Percentiles rank a stretch among this genome's conserved stretches.
Conservation (phyloP, 2,888 invertebrate species). For the Diplazon laetatorius region DNA sequence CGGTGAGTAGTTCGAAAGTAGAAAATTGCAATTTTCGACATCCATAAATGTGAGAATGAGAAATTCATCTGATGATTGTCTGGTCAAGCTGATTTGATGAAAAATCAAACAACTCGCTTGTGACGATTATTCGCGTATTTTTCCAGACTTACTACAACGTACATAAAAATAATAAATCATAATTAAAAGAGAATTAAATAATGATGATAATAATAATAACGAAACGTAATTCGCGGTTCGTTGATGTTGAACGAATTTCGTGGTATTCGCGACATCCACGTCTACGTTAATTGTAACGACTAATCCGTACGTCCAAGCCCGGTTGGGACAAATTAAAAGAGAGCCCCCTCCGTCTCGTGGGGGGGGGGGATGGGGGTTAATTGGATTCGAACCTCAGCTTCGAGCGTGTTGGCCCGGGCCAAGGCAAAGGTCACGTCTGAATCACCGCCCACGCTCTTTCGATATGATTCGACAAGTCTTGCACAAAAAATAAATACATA, state of each 20-base stretch:
- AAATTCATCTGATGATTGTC: too few species aligned
- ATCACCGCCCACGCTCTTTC: slow-evolving; percentile 32
- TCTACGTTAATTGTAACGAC: slow-evolving; percentile 35
- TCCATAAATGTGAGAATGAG: too few species aligned
- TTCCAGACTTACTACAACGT: too few species aligned
- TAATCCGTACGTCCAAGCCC: slow-evolving; percentile 55
- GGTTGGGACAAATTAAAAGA: slow-evolving; percentile 48
- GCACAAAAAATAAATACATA: not conserved
- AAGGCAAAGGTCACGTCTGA: slow-evolving; percentile 40
- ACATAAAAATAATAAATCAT: too few species aligned
- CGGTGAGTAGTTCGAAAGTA: too few species aligned
- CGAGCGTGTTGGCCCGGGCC: slow-evolving; percentile 23
- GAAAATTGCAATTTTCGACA: too few species aligned
- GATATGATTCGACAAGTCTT: slow-evolving; percentile 14
- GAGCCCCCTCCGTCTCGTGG: slow-evolving; percentile 17
- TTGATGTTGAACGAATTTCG: slow-evolving; percentile 27
- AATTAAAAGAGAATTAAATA: too few species aligned
- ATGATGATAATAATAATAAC: slow-evolving; percentile 14
- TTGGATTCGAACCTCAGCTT: slow-evolving; percentile 50
- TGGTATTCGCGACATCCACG: not conserved
- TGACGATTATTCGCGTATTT: too few species aligned
- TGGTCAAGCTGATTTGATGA: too few species aligned
- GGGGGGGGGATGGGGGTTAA: slow-evolving; percentile 55
- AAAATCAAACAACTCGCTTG: too few species aligned
- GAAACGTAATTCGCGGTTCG: not conserved